phyloP scores from a whole-genome alignment of 2,113 vertebrate genomes.

The Hydrochoerus hydrochaeris region DNA sequence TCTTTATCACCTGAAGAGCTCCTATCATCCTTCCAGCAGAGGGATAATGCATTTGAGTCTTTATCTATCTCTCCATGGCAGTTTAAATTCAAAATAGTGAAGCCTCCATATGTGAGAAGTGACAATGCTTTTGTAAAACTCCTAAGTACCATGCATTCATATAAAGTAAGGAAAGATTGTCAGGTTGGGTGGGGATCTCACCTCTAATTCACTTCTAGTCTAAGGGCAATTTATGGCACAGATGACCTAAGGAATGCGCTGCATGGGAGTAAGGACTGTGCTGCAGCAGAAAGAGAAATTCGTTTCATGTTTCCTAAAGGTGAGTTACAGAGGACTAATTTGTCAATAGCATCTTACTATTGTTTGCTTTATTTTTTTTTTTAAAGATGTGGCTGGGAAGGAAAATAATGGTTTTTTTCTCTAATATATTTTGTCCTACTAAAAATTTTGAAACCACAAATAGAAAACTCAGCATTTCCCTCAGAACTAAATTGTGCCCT shows the following conservation, averaged over 20 bases:
- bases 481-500: constrained; percentile 31
- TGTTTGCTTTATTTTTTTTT: constrained; percentile 52
- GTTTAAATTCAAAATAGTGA: constrained; percentile 60
- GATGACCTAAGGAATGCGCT: constrained; percentile 94
- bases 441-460: constrained; percentile 37
- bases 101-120: constrained; percentile 39
- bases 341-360: background rate
- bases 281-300: constrained; percentile 93
- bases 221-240: constrained; percentile 95
- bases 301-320: constrained; percentile 95
- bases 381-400: background rate
- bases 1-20: background rate
- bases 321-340: constrained; percentile 81
- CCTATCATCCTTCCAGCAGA: background rate
- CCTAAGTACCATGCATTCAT: background rate
- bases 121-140: constrained; percentile 17
- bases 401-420: constrained; percentile 1
- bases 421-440: constrained; percentile 17
- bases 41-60: constrained; percentile 45
- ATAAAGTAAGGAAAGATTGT: constrained; percentile 40
- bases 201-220: constrained; percentile 85
- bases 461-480: constrained; percentile 9
- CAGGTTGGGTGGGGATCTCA: background rate
- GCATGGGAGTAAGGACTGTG: constrained; percentile 92
- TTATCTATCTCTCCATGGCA: constrained; percentile 26